phyloP scores from a whole-genome alignment of 2,113 vertebrate genomes.

The Ciconia boyciana region DNA sequence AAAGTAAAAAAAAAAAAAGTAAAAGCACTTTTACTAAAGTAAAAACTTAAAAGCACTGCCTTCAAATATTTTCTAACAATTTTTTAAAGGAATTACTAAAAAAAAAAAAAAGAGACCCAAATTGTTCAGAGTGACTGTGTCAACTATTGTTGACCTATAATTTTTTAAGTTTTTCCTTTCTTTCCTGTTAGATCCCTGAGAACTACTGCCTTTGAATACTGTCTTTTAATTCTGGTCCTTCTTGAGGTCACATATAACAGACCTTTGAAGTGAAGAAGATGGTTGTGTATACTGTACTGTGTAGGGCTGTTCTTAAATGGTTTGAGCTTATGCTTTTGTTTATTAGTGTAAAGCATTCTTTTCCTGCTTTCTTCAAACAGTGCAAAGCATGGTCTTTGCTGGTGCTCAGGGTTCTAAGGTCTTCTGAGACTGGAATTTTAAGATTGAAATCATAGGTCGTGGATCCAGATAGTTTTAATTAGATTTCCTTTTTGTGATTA shows the following conservation, averaged over 20 bases:
- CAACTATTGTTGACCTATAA: neutral
- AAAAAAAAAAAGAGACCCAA: neutral
- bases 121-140: neutral
- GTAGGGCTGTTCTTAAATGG: neutral
- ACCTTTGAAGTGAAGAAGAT: neutral
- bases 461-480: neutral
- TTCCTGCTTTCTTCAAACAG: neutral
- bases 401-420: neutral
- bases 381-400: neutral
- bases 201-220: neutral
- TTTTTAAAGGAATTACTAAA: neutral
- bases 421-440: neutral
- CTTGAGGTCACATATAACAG: neutral
- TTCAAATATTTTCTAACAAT: neutral
- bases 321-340: neutral
- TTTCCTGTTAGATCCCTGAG: neutral
- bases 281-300: fast-evolving
- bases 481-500: neutral
- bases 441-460: neutral
- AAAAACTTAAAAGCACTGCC: neutral
- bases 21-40: neutral
- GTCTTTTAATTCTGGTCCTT: neutral
- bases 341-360: neutral
- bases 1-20: neutral
- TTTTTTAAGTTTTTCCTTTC: neutral